Evolutionary conservation across 2,113 vertebrate species (phyloP).

Genomic region (Dasypus novemcinctus): DNA sequence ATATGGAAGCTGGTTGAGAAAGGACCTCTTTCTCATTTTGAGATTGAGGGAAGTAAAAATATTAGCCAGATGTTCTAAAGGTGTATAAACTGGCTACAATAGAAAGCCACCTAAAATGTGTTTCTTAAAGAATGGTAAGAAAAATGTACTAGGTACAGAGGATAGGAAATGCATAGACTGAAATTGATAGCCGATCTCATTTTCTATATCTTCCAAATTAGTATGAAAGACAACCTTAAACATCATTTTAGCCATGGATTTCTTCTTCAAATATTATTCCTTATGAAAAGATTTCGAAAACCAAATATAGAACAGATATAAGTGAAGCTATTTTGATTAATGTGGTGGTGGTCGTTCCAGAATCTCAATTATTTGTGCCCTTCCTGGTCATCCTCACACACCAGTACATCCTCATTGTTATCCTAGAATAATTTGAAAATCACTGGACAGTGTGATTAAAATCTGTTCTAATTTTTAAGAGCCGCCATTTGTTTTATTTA

Average conservation of each 20-base stretch:
- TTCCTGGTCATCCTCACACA: background rate
- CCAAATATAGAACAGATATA: background rate
- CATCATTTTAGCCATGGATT: background rate
- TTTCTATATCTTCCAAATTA: background rate
- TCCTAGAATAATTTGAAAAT: background rate
- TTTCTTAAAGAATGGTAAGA: background rate
- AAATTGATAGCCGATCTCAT: background rate
- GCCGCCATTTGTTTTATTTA: background rate
- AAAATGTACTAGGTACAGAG: background rate
- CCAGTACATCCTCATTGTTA: background rate
- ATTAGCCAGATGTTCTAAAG: background rate
- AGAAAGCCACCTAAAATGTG: background rate
- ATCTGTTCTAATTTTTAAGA: background rate
- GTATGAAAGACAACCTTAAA: background rate
- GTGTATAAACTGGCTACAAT: background rate
- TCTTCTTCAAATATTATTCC: background rate
- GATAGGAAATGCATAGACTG: background rate
- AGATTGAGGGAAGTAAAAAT: background rate
- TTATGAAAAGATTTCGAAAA: background rate
- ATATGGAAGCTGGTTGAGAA: background rate
- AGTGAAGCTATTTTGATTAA: background rate
- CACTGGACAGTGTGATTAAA: background rate
- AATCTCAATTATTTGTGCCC: background rate
- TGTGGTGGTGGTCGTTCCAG: background rate
- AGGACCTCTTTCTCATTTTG: background rate